These are phyloP conservation scores for Madoqua kirkii DNA, from an alignment of 2,113 vertebrate genomes.

Conservation along the genomic window DNA sequence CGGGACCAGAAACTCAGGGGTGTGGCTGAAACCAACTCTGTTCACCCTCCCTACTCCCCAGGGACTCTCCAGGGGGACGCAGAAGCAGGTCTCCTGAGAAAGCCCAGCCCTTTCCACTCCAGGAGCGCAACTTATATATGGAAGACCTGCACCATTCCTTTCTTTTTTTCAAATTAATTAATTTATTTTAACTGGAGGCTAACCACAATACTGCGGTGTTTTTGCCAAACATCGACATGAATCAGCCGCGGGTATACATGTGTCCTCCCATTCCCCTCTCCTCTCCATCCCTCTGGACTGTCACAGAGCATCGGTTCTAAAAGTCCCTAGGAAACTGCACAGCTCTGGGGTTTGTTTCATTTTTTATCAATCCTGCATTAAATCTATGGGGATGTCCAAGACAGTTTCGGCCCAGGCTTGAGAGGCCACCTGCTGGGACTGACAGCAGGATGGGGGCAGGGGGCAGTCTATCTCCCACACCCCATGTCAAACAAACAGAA, in stretches of 20 bases:
- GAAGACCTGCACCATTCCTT: not conserved
- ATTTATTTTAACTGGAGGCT: not conserved
- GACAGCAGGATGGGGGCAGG: not conserved
- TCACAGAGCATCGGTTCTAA: not conserved
- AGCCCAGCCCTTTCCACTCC: too few species aligned
- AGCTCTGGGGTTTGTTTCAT: too few species aligned
- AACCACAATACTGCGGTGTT: not conserved
- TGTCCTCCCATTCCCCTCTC: not conserved
- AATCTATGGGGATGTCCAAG: fast-evolving
- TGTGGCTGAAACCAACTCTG: not conserved
- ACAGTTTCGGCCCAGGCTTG: not conserved
- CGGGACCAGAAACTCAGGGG: fast-evolving
- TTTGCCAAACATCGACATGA: not conserved
- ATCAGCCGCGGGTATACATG: not conserved
- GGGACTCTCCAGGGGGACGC: fast-evolving
- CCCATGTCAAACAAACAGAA: not conserved
- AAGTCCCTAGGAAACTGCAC: fast-evolving
- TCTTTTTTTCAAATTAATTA: not conserved
- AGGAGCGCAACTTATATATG: fast-evolving
- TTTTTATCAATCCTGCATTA: not conserved
- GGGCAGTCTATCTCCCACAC: not conserved
- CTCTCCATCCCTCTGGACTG: not conserved
- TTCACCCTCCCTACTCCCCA: fast-evolving
- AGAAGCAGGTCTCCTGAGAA: not conserved
- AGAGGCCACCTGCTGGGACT: not conserved